phyloP scores from a whole-genome alignment of 2,113 vertebrate genomes.

The Podarcis cretensis region DNA sequence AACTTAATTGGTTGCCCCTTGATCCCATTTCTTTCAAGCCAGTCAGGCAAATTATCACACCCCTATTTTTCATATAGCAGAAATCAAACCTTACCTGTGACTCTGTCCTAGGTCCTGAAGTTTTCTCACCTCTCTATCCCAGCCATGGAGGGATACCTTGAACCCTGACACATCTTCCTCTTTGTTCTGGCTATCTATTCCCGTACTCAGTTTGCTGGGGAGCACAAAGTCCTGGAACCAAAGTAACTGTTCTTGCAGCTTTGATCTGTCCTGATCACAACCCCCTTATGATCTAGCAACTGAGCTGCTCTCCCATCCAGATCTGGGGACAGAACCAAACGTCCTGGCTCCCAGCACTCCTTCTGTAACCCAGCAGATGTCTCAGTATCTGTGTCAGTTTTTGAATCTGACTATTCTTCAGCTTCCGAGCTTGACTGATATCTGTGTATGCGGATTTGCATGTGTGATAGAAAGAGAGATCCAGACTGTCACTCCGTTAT shows the following conservation, averaged over 20 bases:
- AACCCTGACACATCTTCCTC: background rate
- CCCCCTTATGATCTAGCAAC: background rate
- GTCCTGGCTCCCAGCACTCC: conserved; percentile 25
- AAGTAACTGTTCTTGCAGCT: background rate
- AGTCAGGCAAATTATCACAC: background rate
- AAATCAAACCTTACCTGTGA: background rate
- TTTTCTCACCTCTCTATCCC: conserved; percentile 1
- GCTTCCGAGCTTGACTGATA: conserved; percentile 9
- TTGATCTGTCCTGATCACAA: conserved; percentile 25
- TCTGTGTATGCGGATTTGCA: background rate
- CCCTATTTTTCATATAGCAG: too few relatives aligned
- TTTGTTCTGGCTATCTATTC: background rate
- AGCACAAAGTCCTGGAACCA: conserved; percentile 8
- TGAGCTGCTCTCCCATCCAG: background rate
- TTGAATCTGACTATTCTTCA: conserved; percentile 28
- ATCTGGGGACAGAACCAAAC: conserved; percentile 35
- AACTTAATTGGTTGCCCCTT: background rate
- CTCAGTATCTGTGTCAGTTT: conserved; percentile 9
- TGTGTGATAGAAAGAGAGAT: background rate
- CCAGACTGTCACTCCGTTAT: conserved; percentile 12
- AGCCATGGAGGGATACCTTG: background rate
- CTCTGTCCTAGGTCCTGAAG: conserved; percentile 15
- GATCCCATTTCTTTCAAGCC: background rate
- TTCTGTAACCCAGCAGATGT: conserved; percentile 32
- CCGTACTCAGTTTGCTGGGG: background rate